These are phyloP conservation scores for Xylocopa sonorina DNA, from an alignment of 1,140 invertebrate species.

Conservation along the genomic window DNA sequence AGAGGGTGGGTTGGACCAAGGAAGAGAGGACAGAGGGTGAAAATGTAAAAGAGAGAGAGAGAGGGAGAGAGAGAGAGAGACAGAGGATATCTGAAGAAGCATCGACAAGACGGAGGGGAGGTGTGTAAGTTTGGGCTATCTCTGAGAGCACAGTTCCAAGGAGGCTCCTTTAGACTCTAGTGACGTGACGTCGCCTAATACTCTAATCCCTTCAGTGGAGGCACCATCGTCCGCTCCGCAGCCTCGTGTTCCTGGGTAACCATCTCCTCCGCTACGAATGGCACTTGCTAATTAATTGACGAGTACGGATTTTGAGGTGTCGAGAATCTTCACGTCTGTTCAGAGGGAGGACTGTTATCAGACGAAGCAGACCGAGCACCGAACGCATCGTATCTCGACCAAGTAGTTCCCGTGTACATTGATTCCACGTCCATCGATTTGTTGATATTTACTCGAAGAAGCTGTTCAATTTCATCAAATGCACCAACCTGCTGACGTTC, in stretches of 20 bases:
- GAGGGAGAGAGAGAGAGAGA: constrained; percentile 6
- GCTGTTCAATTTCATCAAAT: too few species aligned
- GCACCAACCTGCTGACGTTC: too few species aligned
- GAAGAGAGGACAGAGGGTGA: constrained; percentile 7
- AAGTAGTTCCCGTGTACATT: background rate
- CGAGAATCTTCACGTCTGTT: constrained; percentile 60
- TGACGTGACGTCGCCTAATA: constrained; percentile 82
- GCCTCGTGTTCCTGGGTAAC: constrained; percentile 69
- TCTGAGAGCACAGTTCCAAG: constrained; percentile 78
- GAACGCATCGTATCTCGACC: background rate
- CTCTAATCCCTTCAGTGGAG: constrained; percentile 77
- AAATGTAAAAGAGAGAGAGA: constrained; percentile 3
- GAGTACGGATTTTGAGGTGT: constrained; percentile 68
- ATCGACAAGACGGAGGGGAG: constrained; percentile 59
- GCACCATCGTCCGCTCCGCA: constrained; percentile 71
- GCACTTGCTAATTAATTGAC: constrained; percentile 79
- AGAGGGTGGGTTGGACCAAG: background rate
- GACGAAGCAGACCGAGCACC: background rate
- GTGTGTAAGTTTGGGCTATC: constrained; percentile 80
- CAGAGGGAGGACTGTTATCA: constrained; percentile 29
- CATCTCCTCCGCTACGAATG: constrained; percentile 43
- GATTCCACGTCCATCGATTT: too few species aligned
- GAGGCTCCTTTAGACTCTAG: constrained; percentile 80
- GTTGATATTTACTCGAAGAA: too few species aligned
- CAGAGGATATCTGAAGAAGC: constrained; percentile 45